A percentile compares a stretch with the other conserved stretches of the same genome.
Conservation (phyloP, 2,888 invertebrate genomes). For the Hoplodrina blanda region DNA sequence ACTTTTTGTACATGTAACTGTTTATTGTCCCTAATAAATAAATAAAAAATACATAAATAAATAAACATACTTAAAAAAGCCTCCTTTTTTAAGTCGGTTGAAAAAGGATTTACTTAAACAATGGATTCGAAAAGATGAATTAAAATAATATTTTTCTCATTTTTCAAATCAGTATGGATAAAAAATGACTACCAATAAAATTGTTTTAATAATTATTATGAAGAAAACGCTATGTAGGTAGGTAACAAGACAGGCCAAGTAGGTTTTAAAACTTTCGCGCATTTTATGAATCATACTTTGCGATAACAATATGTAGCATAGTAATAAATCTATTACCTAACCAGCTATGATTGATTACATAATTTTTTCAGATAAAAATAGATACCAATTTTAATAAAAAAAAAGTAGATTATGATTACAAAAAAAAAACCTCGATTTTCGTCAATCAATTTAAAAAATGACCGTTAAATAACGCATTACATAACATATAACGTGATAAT, state of each 20-base stretch:
- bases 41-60: too few species aligned
- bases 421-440: background rate
- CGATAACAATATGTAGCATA: background rate
- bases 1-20: too few species aligned
- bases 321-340: background rate
- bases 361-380: background rate
- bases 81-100: too few species aligned
- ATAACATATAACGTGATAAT: slow-evolving; percentile 38
- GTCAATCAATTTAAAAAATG: background rate
- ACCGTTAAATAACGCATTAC: slow-evolving; percentile 22
- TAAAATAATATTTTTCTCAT: too few species aligned
- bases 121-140: too few species aligned
- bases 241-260: background rate
- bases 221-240: background rate
- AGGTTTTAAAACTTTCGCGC: slow-evolving; percentile 25
- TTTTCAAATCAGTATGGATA: too few species aligned
- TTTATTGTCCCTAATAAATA: too few species aligned
- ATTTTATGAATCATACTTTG: slow-evolving; percentile 9
- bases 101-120: too few species aligned
- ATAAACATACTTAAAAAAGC: too few species aligned
- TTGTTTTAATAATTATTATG: background rate
- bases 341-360: background rate
- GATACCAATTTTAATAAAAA: background rate
- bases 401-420: background rate
- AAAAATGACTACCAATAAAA: background rate